Base-by-base conservation (phyloP, 2,888 invertebrate genomes). In the Mythimna albipuncta region DNA sequence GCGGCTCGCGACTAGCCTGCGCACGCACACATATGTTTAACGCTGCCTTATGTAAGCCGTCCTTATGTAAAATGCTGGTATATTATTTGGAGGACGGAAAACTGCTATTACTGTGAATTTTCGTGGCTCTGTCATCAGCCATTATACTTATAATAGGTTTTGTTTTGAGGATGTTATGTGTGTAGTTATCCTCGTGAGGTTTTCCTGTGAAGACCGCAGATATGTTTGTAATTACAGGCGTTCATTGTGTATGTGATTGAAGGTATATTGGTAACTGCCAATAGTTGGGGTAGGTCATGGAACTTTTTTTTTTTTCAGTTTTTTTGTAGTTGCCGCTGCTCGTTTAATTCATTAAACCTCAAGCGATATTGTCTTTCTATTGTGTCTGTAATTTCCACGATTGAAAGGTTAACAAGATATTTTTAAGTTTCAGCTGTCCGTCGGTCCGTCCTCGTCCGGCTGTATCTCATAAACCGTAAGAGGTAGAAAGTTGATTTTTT, bases 31-130 rank as follows among this genome's bases (percentile, higher is more conserved):
- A 89, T 87, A 87, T 89, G 88, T 88, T 88, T 86, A 86, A 84
- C 77, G 76, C 73, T 85, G 86, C 88, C 86, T 86, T 92, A 93
- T 91, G 89, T 93, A 93, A 91, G 91, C 77, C 75, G 81, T 85
- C 89, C 93, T 94, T 94, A 94, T 93, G 91, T 94, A 93, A 93
- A 93, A 88, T 73, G 83, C 77, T 83, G 74, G 91, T 91, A 91
- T 91, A 90, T 93, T 90, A 90, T 91, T 92, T 85, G 89, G 89
- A 89, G 91, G 91, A 93, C 94, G 94, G 94, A 94, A 94, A 92
- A 93, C 86, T 87, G 89, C 85, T 88, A 94, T 95, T 94, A 83
- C 75, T 88, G 88, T 72, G 81, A 80, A 77, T 85, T 86, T 92
- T 92, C 87, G 89, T 91, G 89, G 87, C 88, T 89, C 55, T 79